Conservation (phyloP, 2,797 vertebrate species). For the Champsocephalus gunnari region DNA sequence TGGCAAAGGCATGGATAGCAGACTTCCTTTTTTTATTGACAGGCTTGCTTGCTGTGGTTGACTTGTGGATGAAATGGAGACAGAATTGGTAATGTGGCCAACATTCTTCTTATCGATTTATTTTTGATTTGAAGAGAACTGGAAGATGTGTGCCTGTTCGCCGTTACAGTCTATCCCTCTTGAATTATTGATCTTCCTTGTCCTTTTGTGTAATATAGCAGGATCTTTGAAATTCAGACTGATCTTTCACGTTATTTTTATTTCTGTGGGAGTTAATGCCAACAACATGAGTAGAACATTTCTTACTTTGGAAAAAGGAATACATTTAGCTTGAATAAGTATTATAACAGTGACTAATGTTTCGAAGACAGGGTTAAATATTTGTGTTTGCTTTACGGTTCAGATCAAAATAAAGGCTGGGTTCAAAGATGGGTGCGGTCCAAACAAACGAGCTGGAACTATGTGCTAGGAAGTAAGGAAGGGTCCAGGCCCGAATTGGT, state of each 20-base stretch:
- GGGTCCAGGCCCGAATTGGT: no score
- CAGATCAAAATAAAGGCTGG: no score
- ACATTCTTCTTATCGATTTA: constrained; percentile 68
- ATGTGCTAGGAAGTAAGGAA: no score
- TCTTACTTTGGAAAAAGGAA: not conserved
- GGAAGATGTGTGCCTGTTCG: constrained; percentile 37
- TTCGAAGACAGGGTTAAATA: not conserved
- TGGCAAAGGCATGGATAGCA: constrained; percentile 67
- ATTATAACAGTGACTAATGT: not conserved
- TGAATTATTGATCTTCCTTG: constrained; percentile 71
- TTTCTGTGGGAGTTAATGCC: constrained; percentile 1
- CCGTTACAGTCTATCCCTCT: constrained; percentile 34
- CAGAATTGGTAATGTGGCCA: constrained; percentile 67
- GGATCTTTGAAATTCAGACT: constrained; percentile 43
- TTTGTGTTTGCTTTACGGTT: no score
- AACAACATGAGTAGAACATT: constrained; percentile 2
- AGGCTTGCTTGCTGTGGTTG: constrained; percentile 66
- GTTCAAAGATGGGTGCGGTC: no score
- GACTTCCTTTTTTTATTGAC: constrained; percentile 75
- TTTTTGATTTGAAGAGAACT: constrained; percentile 62
- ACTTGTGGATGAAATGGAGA: constrained; percentile 77
- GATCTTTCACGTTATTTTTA: constrained; percentile 36
- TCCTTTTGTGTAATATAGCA: constrained; percentile 46
- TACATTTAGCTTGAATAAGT: not conserved
- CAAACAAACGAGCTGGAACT: no score